Evolutionary conservation across 2,797 vertebrate genomes (phyloP), one percentile per base, ranked within the genome.

Genomic region (Tragopan temminckii): DNA sequence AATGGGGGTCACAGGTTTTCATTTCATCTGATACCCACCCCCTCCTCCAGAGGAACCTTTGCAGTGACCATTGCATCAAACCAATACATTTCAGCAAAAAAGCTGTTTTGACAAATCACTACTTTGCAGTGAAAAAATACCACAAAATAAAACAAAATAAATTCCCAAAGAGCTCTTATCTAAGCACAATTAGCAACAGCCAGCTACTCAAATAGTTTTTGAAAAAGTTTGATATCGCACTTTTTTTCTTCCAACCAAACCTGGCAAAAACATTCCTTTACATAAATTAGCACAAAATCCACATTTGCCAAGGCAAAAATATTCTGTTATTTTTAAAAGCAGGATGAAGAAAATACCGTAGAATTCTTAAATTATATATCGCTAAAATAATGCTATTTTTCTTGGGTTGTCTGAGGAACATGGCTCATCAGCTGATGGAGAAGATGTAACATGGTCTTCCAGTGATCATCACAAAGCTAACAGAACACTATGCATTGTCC

Each of bases 261-360:
- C 50, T 71, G 50, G 31, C 15, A 69, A 80, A 77, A 83, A 62
- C 23, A 77, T 9, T 10, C 9, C 17, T 89, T 66, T 72, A 63
- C 35, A 38, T 43, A 38, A 75, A 76, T 83, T 83, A 88, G 25
- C 63, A 85, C 18, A 58, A 18, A 88, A 68, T 38, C 29, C 63
- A 71, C 18, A 24, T 20, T 71, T 85, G 29, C 29, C 48, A 58
- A 80, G 27, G 53, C 31, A 94, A 83, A 88, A 67, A 48, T n/a
- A 61, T 35, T 67, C 10, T 50, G 18, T 38, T 70, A 4, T 42
- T 77, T 76, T 63, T 83, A 33, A 88, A 16, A 83, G 17, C 20
- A 88, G 25, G 29, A 33, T 62, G 24, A 80, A 81, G 21, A 59
- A 71, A 75, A 59, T 16, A 13, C 0, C 3, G 0, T 13, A 27